These are phyloP conservation scores for Cetonia aurata DNA, from an alignment of 2,888 invertebrate species.

Conservation along the genomic window DNA sequence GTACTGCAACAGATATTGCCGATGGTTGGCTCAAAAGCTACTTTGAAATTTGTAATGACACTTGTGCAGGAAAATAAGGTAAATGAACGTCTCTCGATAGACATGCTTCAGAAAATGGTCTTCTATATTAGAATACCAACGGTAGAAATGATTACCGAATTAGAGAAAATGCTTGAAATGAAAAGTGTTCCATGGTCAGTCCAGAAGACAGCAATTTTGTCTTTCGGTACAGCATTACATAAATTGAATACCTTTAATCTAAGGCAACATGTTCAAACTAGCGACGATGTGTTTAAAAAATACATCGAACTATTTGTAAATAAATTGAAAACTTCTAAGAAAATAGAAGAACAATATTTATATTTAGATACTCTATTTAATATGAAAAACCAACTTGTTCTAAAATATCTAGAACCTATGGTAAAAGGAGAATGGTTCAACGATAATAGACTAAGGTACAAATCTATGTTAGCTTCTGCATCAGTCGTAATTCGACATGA, in stretches of 20 bases:
- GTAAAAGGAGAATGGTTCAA: conserved; percentile 61
- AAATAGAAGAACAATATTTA: conserved; percentile 63
- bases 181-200: conserved; percentile 55
- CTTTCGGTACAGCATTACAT: conserved; percentile 65
- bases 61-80: conserved; percentile 61
- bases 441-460: conserved; percentile 61
- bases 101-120: conserved; percentile 65
- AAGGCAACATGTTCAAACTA: conserved; percentile 44
- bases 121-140: conserved; percentile 63
- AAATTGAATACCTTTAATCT: conserved; percentile 56
- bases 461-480: conserved; percentile 65
- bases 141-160: conserved; percentile 61
- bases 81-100: conserved; percentile 57
- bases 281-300: conserved; percentile 51
- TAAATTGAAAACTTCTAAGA: conserved; percentile 54
- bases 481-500: conserved; percentile 56
- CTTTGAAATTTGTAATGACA: conserved; percentile 63
- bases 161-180: conserved; percentile 60
- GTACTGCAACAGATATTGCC: conserved; percentile 67
- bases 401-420: conserved; percentile 64
- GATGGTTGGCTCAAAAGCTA: conserved; percentile 66
- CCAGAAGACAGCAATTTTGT: conserved; percentile 63
- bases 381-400: conserved; percentile 62
- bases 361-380: conserved; percentile 68
- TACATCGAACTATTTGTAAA: conserved; percentile 55